Percentiles rank a stretch among this genome's conserved stretches.
Conservation (phyloP, 2,797 vertebrate species). For the Pempheris klunzingeri region DNA sequence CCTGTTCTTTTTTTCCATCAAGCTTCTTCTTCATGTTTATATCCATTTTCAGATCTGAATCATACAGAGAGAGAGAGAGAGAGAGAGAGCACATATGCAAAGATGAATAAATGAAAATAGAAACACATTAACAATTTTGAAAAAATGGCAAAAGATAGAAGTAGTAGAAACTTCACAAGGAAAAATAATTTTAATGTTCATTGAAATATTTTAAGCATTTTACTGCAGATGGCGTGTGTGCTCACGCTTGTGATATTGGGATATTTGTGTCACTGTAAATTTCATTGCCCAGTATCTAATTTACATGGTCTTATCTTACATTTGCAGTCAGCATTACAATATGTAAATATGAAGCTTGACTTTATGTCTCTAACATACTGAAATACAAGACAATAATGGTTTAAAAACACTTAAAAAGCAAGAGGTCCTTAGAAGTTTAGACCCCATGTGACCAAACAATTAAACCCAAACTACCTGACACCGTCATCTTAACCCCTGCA, state of each 20-base stretch:
- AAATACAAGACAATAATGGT: neutral
- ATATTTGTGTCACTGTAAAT: neutral
- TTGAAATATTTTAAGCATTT: neutral
- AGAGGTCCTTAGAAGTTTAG: neutral
- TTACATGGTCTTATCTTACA: neutral
- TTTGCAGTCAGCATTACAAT: neutral
- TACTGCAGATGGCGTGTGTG: neutral
- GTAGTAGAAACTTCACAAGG: neutral
- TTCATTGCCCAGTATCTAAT: neutral
- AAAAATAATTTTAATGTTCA: neutral
- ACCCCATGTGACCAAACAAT: neutral
- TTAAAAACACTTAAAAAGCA: neutral
- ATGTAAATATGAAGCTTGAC: neutral
- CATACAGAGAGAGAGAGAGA: neutral
- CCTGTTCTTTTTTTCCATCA: neutral
- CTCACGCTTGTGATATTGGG: no score
- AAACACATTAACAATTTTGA: neutral
- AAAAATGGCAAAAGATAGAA: neutral
- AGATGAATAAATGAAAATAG: neutral
- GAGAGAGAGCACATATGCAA: neutral
- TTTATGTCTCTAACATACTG: neutral
- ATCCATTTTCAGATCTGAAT: constrained; percentile 20
- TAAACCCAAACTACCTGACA: neutral
- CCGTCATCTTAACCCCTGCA: neutral
- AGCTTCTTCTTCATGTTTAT: constrained; percentile 17